A percentile compares a stretch with the other conserved stretches of the same genome.
These are phyloP conservation scores for Ephestia elutella DNA, from an alignment of 1,140 invertebrate genomes.

Conservation along the genomic window DNA sequence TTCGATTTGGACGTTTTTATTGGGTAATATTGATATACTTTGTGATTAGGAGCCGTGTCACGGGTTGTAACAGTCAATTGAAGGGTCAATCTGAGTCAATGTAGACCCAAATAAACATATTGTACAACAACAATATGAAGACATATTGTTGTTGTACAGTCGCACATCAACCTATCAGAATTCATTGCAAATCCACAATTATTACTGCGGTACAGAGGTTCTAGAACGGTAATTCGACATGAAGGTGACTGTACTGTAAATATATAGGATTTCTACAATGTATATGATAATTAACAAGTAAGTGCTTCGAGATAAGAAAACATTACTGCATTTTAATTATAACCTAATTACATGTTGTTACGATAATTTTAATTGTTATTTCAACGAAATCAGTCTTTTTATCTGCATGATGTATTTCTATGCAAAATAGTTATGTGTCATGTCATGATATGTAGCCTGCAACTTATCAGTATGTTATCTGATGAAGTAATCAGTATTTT, in stretches of 20 bases:
- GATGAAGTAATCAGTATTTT: too few relatives aligned
- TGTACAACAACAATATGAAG: neutral
- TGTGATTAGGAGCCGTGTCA: constrained; percentile 37
- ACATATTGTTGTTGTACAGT: neutral
- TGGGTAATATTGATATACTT: constrained; percentile 58
- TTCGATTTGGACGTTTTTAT: constrained; percentile 63
- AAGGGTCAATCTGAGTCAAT: constrained; percentile 24
- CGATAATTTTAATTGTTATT: neutral
- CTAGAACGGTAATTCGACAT: too few relatives aligned
- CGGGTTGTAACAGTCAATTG: constrained; percentile 25
- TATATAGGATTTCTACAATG: neutral
- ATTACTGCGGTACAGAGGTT: too few relatives aligned
- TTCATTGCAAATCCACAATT: too few relatives aligned
- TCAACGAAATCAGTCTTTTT: too few relatives aligned
- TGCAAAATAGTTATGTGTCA: too few relatives aligned
- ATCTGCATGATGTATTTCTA: too few relatives aligned
- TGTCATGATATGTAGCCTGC: too few relatives aligned
- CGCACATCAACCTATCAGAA: too few relatives aligned
- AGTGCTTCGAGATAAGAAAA: neutral
- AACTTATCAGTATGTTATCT: too few relatives aligned
- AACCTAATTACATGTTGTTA: neutral
- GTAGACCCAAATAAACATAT: neutral
- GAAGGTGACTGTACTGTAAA: too few relatives aligned
- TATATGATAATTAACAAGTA: neutral
- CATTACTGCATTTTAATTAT: constrained; percentile 3